Evolutionary conservation across 2,113 vertebrate species (phyloP), one percentile per base, ranked within the genome.

Genomic region (Hydropotes inermis): DNA sequence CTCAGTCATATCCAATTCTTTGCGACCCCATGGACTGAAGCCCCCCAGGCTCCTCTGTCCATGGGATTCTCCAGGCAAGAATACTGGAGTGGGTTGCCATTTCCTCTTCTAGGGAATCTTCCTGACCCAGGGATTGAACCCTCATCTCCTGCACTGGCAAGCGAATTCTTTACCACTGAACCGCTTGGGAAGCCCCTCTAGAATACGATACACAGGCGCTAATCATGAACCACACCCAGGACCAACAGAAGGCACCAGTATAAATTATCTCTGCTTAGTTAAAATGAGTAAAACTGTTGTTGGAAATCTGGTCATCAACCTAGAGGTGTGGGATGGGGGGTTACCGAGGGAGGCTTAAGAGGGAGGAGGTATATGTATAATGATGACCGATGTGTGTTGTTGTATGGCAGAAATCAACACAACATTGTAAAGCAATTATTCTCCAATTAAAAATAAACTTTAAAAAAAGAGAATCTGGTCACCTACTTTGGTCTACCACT

Each of bases 401-500:
- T 9, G 33, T 19, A 10, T 0, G 8, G 64, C 64, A 21, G 67
- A 70, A 39, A 70, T 6, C 67, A 70, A 6, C 10, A 6, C n/a
- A 6, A 23, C 67, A 23, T 74, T 0, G 5, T 74, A 25, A 70
- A 39, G 67, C 67, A 70, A 13, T 39, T 13, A 23, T 5, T 74
- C 47, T 50, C 47, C 47, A 50, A 14, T 50, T 50, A 50, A 50
- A 50, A 50, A 50, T 13, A 50, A 50, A 50, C 47, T 50, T 50
- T 13, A 13, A 50, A 50, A 50, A 50, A 50, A 50, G 47, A 50
- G 47, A 14, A 50, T 50, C 52, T 52, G n/a, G 45, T 74, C 23
- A 1, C 12, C n/a, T 2, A 9, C 28, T 23, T 45, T 5, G 21
- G 60, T 15, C n/a, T 13, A 47, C 52, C 45, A 14, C 10, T 0